Evolutionary conservation across 2,888 invertebrate genomes (phyloP), one percentile per base, ranked within the genome.

Genomic region (Dryocosmus kuriphilus): DNA sequence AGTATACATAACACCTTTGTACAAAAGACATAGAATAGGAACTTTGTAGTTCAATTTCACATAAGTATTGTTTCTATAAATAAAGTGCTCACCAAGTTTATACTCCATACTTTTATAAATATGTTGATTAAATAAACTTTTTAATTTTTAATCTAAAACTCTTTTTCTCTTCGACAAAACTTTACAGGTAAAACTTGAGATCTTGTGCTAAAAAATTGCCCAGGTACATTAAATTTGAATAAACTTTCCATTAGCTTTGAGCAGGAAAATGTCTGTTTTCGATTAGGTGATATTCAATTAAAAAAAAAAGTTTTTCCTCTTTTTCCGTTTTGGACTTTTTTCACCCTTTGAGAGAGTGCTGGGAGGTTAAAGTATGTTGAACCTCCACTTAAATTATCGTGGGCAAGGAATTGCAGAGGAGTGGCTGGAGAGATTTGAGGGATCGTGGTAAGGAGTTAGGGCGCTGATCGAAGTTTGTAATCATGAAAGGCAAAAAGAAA

Each of bases 391-490:
- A 65, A 24, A 65, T 65, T 41, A 65, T 24, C 65, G 24, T 38
- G 22, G 24, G 1, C n/a, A 24, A 38, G 41, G 24, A 32, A 65
- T 65, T 38, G 24, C 14, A 22, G 65, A 24, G n/a, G 65, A 65
- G 35, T 65, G 24, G 65, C 38, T 65, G 22, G 24, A 38, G 24
- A 65, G 65, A 65, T 65, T 38, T 65, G 24, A 65, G 35, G 41
- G 38, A 65, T 65, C 22, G 22, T 24, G 24, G 24, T 38, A 41
- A 65, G 38, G 65, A 65, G 65, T 24, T 38, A n/a, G 38, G 38
- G 38, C 16, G 38, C 65, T 65, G 65, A 65, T 65, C 38, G 65
- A 65, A 65, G 65, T 65, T 65, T 24, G 38, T 46, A 67, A 67
- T 67, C 24, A 46, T 67, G 67, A 46, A 41, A 46, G 67, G 24